Evolutionary conservation across 1,140 invertebrate species (phyloP).

Genomic region (Euwallacea fornicatus): DNA sequence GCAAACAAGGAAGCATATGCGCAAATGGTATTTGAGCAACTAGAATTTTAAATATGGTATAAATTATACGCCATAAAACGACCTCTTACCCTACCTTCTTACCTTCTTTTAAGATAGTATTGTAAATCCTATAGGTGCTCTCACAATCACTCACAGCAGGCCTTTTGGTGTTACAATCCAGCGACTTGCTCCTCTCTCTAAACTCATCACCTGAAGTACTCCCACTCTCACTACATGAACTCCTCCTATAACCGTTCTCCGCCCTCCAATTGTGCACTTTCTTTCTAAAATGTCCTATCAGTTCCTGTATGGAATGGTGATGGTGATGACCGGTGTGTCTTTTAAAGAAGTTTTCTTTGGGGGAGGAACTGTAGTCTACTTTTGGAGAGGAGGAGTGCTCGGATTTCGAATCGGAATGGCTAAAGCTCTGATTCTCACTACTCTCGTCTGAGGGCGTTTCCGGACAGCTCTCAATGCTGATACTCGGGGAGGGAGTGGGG

Average conservation of each 20-base stretch:
- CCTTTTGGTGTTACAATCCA: conserved; percentile 66
- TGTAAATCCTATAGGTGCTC: conserved; percentile 78
- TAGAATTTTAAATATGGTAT: too few species aligned
- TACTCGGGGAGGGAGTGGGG: conserved; percentile 30
- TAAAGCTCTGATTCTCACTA: conserved; percentile 45
- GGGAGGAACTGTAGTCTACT: conserved; percentile 47
- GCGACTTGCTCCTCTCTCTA: conserved; percentile 72
- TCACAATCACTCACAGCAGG: conserved; percentile 65
- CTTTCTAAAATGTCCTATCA: conserved; percentile 71
- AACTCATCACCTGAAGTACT: conserved; percentile 65
- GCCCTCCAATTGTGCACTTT: conserved; percentile 64
- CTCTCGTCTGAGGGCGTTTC: conserved; percentile 41
- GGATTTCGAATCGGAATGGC: conserved; percentile 41
- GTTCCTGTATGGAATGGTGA: conserved; percentile 70
- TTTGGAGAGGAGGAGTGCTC: conserved; percentile 37
- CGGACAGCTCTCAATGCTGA: conserved; percentile 47
- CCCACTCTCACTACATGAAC: conserved; percentile 54
- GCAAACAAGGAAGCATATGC: too few species aligned
- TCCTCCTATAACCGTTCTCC: conserved; percentile 54
- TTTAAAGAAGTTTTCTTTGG: conserved; percentile 45
- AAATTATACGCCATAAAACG: too few species aligned
- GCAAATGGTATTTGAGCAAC: too few species aligned
- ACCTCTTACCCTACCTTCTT: conserved; percentile 48
- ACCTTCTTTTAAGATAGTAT: conserved; percentile 80
- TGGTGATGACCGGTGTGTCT: conserved; percentile 54